These are phyloP conservation scores for Eupithecia subumbrata DNA, from an alignment of 2,888 invertebrate species.

Conservation along the genomic window DNA sequence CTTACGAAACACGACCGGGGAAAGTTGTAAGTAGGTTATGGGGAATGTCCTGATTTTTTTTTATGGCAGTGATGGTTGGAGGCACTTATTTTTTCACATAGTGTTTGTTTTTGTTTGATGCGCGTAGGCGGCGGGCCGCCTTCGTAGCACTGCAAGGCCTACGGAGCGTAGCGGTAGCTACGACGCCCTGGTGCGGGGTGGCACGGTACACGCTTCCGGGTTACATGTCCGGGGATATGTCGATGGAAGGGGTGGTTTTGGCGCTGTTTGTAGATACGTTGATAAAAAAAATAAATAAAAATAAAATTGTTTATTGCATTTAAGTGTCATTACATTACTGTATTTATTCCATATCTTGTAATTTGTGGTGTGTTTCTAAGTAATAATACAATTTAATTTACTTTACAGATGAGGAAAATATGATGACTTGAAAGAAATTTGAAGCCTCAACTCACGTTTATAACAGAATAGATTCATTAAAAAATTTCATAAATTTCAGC, in stretches of 20 bases:
- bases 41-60: conserved; percentile 60
- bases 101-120: conserved; percentile 63
- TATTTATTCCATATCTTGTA: not conserved
- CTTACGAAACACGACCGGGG: not conserved
- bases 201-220: conserved; percentile 66
- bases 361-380: not conserved
- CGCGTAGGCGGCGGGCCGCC: conserved; percentile 64
- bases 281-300: too few species aligned
- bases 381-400: too few species aligned
- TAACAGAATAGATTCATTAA: too few species aligned
- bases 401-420: too few species aligned
- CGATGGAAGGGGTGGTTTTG: conserved; percentile 30
- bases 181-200: conserved; percentile 65
- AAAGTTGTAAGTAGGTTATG: conserved; percentile 39
- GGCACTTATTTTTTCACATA: conserved; percentile 58
- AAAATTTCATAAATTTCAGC: too few species aligned
- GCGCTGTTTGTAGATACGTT: not conserved
- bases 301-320: too few species aligned
- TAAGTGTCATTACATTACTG: not conserved
- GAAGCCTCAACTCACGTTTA: too few species aligned
- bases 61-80: conserved; percentile 63
- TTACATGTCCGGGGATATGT: conserved; percentile 59
- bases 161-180: conserved; percentile 76
- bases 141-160: conserved; percentile 79
- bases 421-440: too few species aligned